Percentiles rank a stretch among this genome's conserved stretches.
Evolutionary conservation across 1,140 invertebrate genomes (phyloP).

Genomic region (Zaprionus nigranus): DNA sequence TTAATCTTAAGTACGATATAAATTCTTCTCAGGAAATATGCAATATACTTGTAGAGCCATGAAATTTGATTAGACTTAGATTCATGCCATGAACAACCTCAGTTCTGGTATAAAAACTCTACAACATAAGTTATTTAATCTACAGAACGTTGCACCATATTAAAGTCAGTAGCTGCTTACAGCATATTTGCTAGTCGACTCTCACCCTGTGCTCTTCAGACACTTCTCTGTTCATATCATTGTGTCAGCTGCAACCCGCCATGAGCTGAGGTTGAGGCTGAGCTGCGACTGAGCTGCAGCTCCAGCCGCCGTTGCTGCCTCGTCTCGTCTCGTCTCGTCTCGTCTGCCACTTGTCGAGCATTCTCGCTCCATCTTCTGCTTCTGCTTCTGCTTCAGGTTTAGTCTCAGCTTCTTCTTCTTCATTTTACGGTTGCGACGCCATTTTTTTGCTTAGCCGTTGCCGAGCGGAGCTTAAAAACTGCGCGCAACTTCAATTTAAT

Average conservation of each 20-base stretch:
- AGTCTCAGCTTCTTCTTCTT: background rate
- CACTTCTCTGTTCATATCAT: background rate
- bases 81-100: no score
- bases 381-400: background rate
- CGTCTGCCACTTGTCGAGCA: slow-evolving; percentile 3
- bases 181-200: background rate
- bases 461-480: slow-evolving; percentile 57
- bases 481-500: slow-evolving; percentile 78
- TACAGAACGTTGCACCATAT: no score
- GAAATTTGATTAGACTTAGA: no score
- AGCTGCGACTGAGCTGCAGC: background rate
- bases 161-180: background rate
- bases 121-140: no score
- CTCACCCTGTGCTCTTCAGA: background rate
- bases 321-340: slow-evolving; percentile 18
- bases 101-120: no score
- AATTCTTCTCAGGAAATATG: no score
- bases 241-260: background rate
- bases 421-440: slow-evolving; percentile 10
- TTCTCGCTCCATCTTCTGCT: slow-evolving; percentile 8
- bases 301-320: slow-evolving; percentile 13
- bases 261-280: slow-evolving; percentile 4
- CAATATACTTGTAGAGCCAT: no score
- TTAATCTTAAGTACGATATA: no score
- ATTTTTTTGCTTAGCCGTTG: slow-evolving; percentile 45